These are phyloP conservation scores for Rotaria socialis DNA, from an alignment of 2,888 invertebrate genomes.

Conservation along the genomic window DNA sequence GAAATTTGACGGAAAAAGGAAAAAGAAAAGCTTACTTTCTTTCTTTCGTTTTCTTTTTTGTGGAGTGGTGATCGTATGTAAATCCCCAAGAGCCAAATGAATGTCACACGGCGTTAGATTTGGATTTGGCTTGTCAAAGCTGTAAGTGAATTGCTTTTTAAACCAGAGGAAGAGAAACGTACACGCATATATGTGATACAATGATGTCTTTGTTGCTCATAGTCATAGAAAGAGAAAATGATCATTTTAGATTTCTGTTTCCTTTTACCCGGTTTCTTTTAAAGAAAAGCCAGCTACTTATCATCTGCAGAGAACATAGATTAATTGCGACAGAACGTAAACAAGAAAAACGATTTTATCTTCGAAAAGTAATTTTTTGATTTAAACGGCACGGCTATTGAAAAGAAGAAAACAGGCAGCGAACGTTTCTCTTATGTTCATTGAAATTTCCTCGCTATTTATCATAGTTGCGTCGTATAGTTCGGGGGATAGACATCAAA, in stretches of 20 bases:
- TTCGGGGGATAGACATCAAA: neutral
- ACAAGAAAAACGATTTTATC: neutral
- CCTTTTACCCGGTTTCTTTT: neutral
- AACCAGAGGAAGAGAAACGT: neutral
- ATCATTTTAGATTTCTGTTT: neutral
- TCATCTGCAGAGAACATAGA: neutral
- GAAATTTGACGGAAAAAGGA: neutral
- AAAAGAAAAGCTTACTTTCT: neutral
- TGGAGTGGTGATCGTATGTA: neutral
- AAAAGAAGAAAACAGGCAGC: too few species aligned
- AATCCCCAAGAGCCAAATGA: constrained; percentile 26
- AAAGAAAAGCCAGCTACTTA: neutral
- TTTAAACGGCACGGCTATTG: neutral
- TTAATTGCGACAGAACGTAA: neutral
- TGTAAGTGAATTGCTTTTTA: neutral
- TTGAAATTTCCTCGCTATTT: neutral
- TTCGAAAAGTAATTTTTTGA: neutral
- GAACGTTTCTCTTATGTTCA: neutral
- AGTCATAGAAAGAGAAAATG: neutral
- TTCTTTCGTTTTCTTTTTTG: neutral
- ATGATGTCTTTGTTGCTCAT: constrained; percentile 11
- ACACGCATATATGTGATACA: neutral
- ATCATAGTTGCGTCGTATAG: neutral
- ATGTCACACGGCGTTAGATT: constrained; percentile 19
- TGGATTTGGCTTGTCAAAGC: neutral